Percentiles rank a stretch among this genome's conserved stretches.
Conservation (phyloP, 2,888 invertebrate genomes). For the Drosophila birchii region DNA sequence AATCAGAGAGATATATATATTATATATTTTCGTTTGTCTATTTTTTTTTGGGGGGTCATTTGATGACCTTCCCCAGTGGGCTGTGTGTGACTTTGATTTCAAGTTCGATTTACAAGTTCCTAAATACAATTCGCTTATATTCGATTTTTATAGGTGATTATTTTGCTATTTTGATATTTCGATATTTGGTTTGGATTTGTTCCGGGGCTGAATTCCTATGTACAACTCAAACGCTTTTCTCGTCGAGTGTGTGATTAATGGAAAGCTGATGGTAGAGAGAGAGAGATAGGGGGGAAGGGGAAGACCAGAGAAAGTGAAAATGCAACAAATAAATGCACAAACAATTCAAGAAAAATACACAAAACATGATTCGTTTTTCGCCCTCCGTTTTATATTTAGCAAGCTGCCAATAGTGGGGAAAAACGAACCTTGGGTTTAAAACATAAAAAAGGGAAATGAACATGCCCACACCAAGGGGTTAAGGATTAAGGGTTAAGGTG, state of each 20-base stretch:
- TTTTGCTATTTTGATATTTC: background rate
- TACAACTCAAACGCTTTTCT: constrained; percentile 33
- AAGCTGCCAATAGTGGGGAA: background rate
- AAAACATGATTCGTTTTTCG: background rate
- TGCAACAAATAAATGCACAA: background rate
- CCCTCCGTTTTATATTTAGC: constrained; percentile 16
- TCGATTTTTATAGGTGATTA: constrained; percentile 15
- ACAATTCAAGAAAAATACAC: background rate
- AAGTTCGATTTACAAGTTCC: constrained; percentile 26
- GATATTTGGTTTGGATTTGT: constrained; percentile 13
- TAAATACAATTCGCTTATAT: constrained; percentile 40
- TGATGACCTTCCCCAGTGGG: constrained; percentile 20
- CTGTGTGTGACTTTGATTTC: background rate
- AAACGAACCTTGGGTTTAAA: background rate
- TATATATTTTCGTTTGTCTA: constrained; percentile 1
- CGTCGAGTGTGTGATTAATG: constrained; percentile 13
- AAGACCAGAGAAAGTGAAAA: constrained; percentile 9
- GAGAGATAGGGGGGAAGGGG: background rate
- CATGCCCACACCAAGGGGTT: constrained; percentile 8
- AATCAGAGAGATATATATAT: background rate
- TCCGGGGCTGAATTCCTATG: constrained; percentile 15
- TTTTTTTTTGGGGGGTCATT: constrained; percentile 18
- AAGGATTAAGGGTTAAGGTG: too few species aligned
- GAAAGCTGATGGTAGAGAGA: background rate
- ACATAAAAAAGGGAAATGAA: background rate